A percentile compares a stretch with the other conserved stretches of the same genome.
Evolutionary conservation across 2,113 vertebrate species (phyloP).

Genomic region (Chelonoidis abingdonii): DNA sequence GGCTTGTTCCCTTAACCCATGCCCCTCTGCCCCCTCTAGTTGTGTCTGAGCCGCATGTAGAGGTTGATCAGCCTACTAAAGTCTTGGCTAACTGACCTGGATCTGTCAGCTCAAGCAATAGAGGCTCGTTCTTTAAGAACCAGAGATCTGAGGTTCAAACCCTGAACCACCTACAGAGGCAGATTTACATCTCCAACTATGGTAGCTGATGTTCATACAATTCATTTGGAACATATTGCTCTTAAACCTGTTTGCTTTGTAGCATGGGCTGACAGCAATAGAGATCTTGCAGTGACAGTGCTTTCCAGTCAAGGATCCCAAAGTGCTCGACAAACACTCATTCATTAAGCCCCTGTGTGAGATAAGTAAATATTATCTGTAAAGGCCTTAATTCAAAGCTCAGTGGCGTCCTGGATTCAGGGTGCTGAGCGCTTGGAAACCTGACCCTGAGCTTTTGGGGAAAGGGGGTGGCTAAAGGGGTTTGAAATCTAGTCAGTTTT

Average conservation of each 20-base stretch:
- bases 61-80: background rate
- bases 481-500: background rate
- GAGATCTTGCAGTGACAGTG: background rate
- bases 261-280: background rate
- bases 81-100: accelerated
- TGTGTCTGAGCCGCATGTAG: background rate
- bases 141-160: background rate
- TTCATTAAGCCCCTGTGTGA: conserved; percentile 58
- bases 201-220: accelerated
- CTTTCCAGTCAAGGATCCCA: background rate
- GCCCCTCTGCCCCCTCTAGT: background rate
- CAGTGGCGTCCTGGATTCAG: background rate
- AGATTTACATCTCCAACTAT: accelerated
- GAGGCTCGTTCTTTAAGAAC: background rate
- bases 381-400: conserved; percentile 56
- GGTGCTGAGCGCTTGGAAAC: background rate
- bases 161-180: accelerated
- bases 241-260: conserved; percentile 5
- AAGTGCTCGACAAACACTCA: conserved; percentile 60
- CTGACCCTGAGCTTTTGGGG: accelerated
- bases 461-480: background rate
- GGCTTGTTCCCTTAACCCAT: background rate
- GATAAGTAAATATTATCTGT: conserved; percentile 39
- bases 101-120: background rate
- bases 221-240: background rate